These are phyloP conservation scores for Eremophila alpestris DNA, from an alignment of 2,797 vertebrate genomes.

Conservation along the genomic window DNA sequence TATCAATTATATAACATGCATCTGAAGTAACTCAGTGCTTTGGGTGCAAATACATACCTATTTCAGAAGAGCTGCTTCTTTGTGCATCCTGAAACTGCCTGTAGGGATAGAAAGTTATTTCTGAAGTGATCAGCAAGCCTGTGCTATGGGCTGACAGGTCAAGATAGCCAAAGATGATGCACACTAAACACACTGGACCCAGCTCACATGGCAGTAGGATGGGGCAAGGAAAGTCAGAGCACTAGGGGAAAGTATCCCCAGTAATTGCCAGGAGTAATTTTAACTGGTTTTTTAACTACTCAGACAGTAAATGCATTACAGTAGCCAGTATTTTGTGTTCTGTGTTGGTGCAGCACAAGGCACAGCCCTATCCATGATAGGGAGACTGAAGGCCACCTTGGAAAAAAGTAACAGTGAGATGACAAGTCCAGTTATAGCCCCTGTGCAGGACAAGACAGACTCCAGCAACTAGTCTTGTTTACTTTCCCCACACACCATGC, in stretches of 20 bases:
- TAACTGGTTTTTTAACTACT: background rate
- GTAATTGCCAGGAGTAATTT: background rate
- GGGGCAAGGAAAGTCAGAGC: background rate
- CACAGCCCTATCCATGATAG: background rate
- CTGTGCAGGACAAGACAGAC: background rate
- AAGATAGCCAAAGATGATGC: background rate
- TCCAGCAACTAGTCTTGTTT: background rate
- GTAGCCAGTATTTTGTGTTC: background rate
- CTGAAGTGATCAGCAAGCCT: background rate
- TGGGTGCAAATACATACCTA: accelerated
- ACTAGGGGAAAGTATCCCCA: background rate
- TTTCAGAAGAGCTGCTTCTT: background rate
- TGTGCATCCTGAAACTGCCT: background rate
- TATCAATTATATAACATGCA: accelerated
- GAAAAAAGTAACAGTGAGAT: background rate
- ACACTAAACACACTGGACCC: background rate
- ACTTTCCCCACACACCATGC: background rate
- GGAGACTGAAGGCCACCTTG: background rate
- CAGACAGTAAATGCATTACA: background rate
- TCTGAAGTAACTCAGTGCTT: background rate
- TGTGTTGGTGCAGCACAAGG: background rate
- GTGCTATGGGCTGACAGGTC: background rate
- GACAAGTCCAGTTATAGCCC: background rate
- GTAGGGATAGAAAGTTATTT: background rate
- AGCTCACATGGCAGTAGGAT: background rate